Conservation (phyloP, 2,888 invertebrate species). For the Stenodema calcarata region DNA sequence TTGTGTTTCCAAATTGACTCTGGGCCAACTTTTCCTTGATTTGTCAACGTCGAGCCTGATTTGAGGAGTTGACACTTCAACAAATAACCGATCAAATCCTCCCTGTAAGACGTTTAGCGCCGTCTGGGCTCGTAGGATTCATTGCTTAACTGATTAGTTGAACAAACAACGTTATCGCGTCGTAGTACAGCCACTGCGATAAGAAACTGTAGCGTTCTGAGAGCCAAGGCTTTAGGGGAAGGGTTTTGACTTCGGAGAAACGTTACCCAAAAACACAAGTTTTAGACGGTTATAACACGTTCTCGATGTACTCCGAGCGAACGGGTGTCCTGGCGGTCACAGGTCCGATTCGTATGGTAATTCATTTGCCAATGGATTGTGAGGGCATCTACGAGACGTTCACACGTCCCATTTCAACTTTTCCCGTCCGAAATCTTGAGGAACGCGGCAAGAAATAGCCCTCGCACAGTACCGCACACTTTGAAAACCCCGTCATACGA, state of each 20-base stretch:
- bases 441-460: too few species aligned
- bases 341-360: not conserved
- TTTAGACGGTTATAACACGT: not conserved
- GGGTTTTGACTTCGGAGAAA: not conserved
- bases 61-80: not conserved
- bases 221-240: not conserved
- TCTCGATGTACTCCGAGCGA: not conserved
- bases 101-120: not conserved
- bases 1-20: not conserved
- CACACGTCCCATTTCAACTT: too few species aligned
- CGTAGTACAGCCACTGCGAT: slow-evolving; percentile 4
- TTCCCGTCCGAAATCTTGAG: too few species aligned
- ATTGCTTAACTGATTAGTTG: slow-evolving; percentile 13
- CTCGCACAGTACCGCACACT: too few species aligned
- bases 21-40: not conserved
- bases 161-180: slow-evolving; percentile 6
- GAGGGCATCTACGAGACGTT: too few species aligned
- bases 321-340: not conserved
- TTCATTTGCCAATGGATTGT: too few species aligned
- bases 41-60: slow-evolving; percentile 6
- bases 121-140: not conserved
- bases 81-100: not conserved
- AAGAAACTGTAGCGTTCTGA: not conserved
- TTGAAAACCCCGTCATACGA: too few species aligned
- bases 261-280: not conserved